These are phyloP conservation scores for Nemurella pictetii DNA, from an alignment of 2,888 invertebrate genomes.

Conservation along the genomic window DNA sequence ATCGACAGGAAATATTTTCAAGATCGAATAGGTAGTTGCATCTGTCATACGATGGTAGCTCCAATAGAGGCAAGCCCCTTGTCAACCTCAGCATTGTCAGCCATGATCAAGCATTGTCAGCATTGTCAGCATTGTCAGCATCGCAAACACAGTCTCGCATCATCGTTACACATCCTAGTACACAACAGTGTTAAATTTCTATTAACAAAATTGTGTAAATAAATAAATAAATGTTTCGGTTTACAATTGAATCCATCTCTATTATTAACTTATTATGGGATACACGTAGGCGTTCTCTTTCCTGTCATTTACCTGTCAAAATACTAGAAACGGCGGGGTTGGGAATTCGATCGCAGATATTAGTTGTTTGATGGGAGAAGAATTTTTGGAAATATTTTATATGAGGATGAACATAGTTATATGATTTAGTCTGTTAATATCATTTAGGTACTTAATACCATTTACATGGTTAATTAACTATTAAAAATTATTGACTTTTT, in stretches of 20 bases:
- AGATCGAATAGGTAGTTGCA: no score
- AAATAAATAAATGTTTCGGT: slow-evolving; percentile 21
- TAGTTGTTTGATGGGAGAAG: no score
- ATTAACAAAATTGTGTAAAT: slow-evolving; percentile 21
- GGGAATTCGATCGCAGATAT: neutral
- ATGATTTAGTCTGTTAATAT: no score
- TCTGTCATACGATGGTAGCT: no score
- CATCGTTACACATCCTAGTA: neutral
- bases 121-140: neutral
- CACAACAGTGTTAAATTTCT: slow-evolving; percentile 24
- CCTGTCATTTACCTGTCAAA: neutral
- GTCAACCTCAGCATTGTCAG: neutral
- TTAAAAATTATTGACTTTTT: no score
- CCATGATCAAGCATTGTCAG: neutral
- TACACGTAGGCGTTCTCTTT: neutral
- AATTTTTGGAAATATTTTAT: no score
- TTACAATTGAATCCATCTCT: slow-evolving; percentile 20
- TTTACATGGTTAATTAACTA: no score
- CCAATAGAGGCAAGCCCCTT: neutral
- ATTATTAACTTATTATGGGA: slow-evolving; percentile 1
- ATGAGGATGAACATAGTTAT: no score
- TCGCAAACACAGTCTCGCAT: neutral
- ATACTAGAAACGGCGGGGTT: no score
- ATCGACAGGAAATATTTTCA: no score
- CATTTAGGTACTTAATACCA: no score